A percentile compares a stretch with the other conserved stretches of the same genome.
phyloP scores from a whole-genome alignment of 2,113 vertebrate genomes.

The Phaethornis superciliosus region DNA sequence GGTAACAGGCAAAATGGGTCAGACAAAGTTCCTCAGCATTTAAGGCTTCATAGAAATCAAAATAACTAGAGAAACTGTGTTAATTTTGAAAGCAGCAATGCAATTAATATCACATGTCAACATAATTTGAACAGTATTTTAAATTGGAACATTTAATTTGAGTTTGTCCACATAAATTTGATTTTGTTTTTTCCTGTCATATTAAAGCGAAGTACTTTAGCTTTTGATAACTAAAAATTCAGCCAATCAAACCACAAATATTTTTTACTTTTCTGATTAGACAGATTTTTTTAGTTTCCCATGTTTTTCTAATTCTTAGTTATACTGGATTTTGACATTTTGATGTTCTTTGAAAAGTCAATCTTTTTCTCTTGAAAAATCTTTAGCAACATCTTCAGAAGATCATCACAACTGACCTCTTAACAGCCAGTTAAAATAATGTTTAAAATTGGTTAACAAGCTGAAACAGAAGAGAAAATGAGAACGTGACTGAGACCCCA shows the following conservation, averaged over 20 bases:
- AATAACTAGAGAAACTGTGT: neutral
- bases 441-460: neutral
- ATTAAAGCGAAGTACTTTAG: neutral
- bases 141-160: neutral
- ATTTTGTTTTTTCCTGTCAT: no score
- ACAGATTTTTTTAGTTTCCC: neutral
- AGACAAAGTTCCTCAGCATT: neutral
- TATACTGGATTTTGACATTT: neutral
- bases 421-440: neutral
- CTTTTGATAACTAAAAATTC: neutral
- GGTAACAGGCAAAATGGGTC: neutral
- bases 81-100: neutral
- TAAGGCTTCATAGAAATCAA: neutral
- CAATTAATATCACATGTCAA: neutral
- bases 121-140: neutral
- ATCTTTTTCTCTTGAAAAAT: neutral
- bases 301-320: neutral
- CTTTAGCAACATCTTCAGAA: neutral
- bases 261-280: neutral
- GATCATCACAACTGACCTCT: neutral
- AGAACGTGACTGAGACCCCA: neutral
- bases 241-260: fast-evolving
- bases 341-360: neutral
- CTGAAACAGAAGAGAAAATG: neutral
- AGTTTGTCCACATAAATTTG: neutral